These are phyloP conservation scores for Neodontobutis hainanensis DNA, from an alignment of 2,113 vertebrate species.

Conservation along the genomic window DNA sequence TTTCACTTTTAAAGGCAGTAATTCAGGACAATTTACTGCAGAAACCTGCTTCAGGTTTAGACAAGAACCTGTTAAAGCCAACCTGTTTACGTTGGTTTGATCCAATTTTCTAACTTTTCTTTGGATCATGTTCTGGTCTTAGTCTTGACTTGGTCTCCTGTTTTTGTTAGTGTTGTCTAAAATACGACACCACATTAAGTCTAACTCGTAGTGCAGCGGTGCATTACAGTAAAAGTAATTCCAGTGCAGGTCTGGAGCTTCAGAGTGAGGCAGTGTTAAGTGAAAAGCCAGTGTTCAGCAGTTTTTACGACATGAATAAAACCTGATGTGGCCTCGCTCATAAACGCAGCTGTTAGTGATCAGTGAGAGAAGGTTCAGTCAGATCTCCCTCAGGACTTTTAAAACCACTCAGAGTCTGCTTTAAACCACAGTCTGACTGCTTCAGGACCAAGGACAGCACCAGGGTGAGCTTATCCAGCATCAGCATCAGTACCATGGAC, in stretches of 20 bases:
- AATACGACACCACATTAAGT: too few species aligned
- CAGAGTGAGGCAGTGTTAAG: constrained; percentile 4
- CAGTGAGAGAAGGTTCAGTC: neutral
- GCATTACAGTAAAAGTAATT: too few species aligned
- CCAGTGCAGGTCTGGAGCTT: constrained; percentile 1
- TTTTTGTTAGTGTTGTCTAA: too few species aligned
- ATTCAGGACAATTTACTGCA: too few species aligned
- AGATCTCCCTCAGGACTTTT: neutral
- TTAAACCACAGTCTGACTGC: neutral
- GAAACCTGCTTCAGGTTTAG: too few species aligned
- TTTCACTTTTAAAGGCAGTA: too few species aligned
- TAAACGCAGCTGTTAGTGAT: neutral
- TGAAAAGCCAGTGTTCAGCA: constrained; percentile 22
- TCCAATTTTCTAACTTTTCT: too few species aligned
- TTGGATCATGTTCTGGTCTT: too few species aligned
- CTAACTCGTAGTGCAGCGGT: too few species aligned
- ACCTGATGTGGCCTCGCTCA: neutral
- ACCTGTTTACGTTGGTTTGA: too few species aligned
- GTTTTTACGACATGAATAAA: neutral
- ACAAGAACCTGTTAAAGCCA: too few species aligned
- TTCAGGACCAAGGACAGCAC: constrained; percentile 62
- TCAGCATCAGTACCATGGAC: neutral
- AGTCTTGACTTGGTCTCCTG: too few species aligned
- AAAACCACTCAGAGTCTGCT: neutral
- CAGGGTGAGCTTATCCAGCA: neutral